Percentiles rank a stretch among this genome's conserved stretches.
Evolutionary conservation across 2,797 vertebrate species (phyloP).

Genomic region (Girardinus metallicus): DNA sequence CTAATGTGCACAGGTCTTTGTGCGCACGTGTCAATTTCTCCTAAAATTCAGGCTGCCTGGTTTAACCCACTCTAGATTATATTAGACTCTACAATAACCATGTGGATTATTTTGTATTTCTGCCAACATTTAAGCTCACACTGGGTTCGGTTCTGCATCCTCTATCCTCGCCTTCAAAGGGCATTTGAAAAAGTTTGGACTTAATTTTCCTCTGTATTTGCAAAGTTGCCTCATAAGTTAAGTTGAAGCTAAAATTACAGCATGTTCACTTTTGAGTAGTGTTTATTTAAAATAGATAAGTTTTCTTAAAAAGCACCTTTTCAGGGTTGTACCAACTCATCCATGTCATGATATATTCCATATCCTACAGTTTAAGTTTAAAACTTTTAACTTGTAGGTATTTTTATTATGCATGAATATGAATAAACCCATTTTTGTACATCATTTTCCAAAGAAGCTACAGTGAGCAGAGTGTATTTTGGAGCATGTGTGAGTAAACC

Average conservation of each 20-base stretch:
- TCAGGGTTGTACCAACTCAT: not conserved
- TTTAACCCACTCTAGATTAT: constrained; percentile 54
- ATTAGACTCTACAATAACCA: not conserved
- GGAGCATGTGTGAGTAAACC: not conserved
- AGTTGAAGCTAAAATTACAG: not conserved
- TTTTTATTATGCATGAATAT: not conserved
- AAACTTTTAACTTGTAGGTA: not conserved
- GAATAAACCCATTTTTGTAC: not conserved
- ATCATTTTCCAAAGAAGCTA: not conserved
- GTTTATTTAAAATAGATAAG: not conserved
- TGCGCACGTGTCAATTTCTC: constrained; percentile 40
- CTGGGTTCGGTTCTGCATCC: not conserved
- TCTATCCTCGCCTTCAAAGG: not conserved
- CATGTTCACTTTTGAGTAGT: not conserved
- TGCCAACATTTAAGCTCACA: constrained; percentile 1
- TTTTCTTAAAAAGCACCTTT: not conserved
- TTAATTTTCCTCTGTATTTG: not conserved
- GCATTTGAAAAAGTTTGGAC: not conserved
- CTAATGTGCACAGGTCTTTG: constrained; percentile 9
- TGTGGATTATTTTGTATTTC: not conserved
- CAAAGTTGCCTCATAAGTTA: not conserved
- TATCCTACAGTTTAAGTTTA: not conserved
- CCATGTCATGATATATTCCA: not conserved
- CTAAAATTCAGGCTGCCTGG: constrained; percentile 41
- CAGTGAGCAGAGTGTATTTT: not conserved